Percentiles rank a stretch among this genome's conserved stretches.
These are phyloP conservation scores for Pseudococcus longispinus DNA, from an alignment of 2,888 invertebrate genomes.

Conservation along the genomic window DNA sequence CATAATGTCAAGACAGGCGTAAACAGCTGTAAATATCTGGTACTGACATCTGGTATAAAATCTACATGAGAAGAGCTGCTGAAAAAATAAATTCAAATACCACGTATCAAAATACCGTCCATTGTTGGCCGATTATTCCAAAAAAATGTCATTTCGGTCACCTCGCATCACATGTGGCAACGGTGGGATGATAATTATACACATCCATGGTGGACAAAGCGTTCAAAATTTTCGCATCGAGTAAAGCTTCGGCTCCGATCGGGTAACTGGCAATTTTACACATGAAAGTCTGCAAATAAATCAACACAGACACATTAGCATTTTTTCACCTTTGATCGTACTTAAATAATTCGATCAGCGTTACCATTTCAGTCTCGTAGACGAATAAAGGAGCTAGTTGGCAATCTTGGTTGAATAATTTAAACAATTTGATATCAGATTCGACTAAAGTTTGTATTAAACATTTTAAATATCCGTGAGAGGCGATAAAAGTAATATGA, in stretches of 20 bases:
- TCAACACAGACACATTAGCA: slow-evolving; percentile 45
- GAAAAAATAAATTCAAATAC: not conserved
- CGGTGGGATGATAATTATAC: slow-evolving; percentile 75
- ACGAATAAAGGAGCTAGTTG: slow-evolving; percentile 80
- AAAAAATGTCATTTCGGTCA: slow-evolving; percentile 31
- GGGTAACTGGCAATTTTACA: slow-evolving; percentile 73
- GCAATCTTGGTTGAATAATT: slow-evolving; percentile 66
- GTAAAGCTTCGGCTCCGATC: slow-evolving; percentile 71
- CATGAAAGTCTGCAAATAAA: slow-evolving; percentile 68
- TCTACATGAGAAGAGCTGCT: slow-evolving; percentile 59
- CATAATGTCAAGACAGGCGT: slow-evolving; percentile 83
- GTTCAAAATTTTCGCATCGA: slow-evolving; percentile 70
- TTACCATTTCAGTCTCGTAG: slow-evolving; percentile 85
- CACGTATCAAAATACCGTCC: not conserved
- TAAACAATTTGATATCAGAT: slow-evolving; percentile 73
- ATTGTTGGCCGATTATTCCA: not conserved
- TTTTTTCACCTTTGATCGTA: not conserved
- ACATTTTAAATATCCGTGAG: slow-evolving; percentile 76
- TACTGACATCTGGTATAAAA: slow-evolving; percentile 71
- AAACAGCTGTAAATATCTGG: slow-evolving; percentile 82
- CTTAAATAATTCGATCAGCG: not conserved
- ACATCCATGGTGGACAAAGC: slow-evolving; percentile 74
- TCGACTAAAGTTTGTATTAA: slow-evolving; percentile 81
- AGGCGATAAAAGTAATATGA: slow-evolving; percentile 71
- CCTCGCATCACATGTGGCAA: slow-evolving; percentile 55